Base-by-base conservation (phyloP, 2,888 invertebrate genomes). In the Ichneumoninae sp. region DNA sequence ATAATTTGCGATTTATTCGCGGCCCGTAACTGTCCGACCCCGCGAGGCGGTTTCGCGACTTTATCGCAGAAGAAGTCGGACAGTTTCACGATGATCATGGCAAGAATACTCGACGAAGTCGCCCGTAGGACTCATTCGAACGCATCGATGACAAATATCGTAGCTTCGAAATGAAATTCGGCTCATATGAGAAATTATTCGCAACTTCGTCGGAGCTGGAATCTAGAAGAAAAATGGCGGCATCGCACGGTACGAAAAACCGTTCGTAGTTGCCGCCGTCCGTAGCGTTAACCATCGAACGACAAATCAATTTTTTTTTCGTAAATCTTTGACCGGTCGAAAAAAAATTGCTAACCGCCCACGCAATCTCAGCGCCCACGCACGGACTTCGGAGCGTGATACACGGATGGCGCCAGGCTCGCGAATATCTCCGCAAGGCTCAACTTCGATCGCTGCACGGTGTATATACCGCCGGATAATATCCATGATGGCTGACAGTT, bases 401-500 rank as follows among this genome's bases (percentile, higher is more conserved):
- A 19, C 30, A 79, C n/a, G 65, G 87, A 85, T 87, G 87, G 81
- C 86, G 78, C 80, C 66, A 85, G 54, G 5, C 19, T 70, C 47
- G 68, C 30, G 69, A 79, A 84, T 54, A 69, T 69, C 22, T 73
- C 19, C 19, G 50, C 36, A 36, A 70, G 69, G 52, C 13, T 19
- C 54, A 57, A 52, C 76, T 83, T 80, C 82, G 80, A 83, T 77
- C 80, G 68, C 69, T 65, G 80, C 77, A 65, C 75, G 82, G 83
- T 83, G 63, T 63, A 33, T 63, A 63, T 63, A 63, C 33, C 16
- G 85, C 83, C 80, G 63, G 68, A 73, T 82, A 73, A 85, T 82
- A 63, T 86, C 83, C 86, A 87, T 88, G 84, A 87, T 88, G 88
- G 88, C 87, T 83, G 88, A 86, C 85, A 85, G 85, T 87, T 88